Evolutionary conservation across 2,797 vertebrate species (phyloP).

Genomic region (Falco berigora): DNA sequence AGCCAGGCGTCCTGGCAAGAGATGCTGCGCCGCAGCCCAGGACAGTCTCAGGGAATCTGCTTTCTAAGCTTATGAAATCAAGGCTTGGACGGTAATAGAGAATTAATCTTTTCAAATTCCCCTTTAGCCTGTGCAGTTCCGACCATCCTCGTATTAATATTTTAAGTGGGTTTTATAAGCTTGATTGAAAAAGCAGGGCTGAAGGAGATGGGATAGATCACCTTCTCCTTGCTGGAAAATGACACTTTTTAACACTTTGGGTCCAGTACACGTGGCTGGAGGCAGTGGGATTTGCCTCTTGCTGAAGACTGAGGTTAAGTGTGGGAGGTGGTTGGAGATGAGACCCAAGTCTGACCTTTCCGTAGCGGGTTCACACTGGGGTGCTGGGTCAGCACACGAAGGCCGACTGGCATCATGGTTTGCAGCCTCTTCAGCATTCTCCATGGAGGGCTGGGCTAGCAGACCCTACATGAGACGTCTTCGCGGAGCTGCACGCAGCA

Average conservation of each 20-base stretch:
- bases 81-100: not conserved
- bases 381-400: not conserved
- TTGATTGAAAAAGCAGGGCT: not conserved
- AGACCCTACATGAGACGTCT: not conserved
- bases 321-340: accelerated
- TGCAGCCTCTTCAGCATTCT: not conserved
- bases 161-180: conserved; percentile 29
- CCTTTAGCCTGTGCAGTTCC: conserved; percentile 12
- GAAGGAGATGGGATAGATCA: not conserved
- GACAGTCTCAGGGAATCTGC: conserved; percentile 20
- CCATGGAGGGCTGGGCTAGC: not conserved
- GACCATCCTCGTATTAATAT: not conserved
- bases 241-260: not conserved
- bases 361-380: not conserved
- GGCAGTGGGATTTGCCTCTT: not conserved
- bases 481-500: not conserved
- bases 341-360: not conserved
- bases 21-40: not conserved
- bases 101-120: conserved; percentile 14
- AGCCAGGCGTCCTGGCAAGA: not conserved
- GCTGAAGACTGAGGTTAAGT: not conserved
- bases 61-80: conserved; percentile 22
- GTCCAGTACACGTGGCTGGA: accelerated
- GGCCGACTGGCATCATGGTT: not conserved
- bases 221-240: not conserved